phyloP scores from a whole-genome alignment of 2,888 invertebrate species.

The Drosophila nigricruria region DNA sequence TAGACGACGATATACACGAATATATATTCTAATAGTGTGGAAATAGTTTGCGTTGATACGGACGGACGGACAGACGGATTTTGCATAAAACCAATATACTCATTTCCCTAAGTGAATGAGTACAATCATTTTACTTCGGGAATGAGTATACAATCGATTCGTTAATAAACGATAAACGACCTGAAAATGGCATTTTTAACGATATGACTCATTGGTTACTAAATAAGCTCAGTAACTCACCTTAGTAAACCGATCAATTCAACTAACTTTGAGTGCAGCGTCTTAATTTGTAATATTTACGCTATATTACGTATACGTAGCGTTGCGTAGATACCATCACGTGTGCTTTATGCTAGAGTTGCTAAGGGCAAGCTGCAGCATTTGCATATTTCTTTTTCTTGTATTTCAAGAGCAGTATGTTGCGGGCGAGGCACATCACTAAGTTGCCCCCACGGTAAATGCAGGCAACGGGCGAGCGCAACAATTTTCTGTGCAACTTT shows the following conservation, averaged over 20 bases:
- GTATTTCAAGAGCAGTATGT: constrained; percentile 3
- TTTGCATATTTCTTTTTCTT: constrained; percentile 30
- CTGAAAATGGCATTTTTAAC: no score
- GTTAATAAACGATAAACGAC: no score
- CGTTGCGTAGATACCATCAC: neutral
- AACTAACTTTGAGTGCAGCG: neutral
- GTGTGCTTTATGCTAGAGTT: neutral
- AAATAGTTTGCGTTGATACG: no score
- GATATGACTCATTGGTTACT: neutral
- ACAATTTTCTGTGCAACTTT: constrained; percentile 60
- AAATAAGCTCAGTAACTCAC: no score
- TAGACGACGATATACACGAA: no score
- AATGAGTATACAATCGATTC: no score
- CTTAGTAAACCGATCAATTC: neutral
- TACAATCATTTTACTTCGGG: no score
- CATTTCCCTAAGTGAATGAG: no score
- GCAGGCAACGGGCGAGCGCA: constrained; percentile 51
- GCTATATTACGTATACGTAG: neutral
- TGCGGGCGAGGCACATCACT: neutral
- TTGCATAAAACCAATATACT: no score
- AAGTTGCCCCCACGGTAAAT: constrained; percentile 28
- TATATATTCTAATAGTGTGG: no score
- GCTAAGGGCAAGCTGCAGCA: neutral
- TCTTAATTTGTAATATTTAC: neutral
- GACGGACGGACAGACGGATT: no score